Percentiles rank a stretch among this genome's conserved stretches.
Evolutionary conservation across 2,888 invertebrate genomes (phyloP).

Genomic region (Heliconius aoede): DNA sequence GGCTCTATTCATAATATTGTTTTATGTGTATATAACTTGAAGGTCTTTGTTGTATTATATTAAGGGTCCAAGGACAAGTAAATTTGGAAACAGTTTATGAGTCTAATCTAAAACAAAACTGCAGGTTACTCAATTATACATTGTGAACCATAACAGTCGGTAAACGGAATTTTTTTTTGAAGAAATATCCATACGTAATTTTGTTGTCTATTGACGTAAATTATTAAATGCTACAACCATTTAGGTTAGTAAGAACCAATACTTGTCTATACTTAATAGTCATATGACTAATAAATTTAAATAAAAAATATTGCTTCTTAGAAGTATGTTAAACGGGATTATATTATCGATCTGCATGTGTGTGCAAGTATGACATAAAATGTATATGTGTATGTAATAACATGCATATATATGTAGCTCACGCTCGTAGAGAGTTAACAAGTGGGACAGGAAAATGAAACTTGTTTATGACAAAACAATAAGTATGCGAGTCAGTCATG

Average conservation of each 20-base stretch:
- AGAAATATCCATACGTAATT: background rate
- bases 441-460: constrained; percentile 37
- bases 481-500: no score
- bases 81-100: constrained; percentile 40
- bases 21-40: constrained; percentile 67
- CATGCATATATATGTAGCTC: background rate
- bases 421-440: constrained; percentile 15
- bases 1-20: constrained; percentile 64
- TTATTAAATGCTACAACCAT: background rate
- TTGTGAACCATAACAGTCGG: background rate
- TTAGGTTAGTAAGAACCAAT: background rate
- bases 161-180: background rate
- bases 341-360: background rate
- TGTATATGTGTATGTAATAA: background rate
- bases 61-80: constrained; percentile 53
- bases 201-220: background rate
- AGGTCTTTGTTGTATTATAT: constrained; percentile 58
- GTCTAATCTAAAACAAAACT: constrained; percentile 13
- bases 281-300: background rate
- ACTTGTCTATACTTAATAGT: background rate
- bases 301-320: background rate
- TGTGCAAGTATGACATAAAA: background rate
- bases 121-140: constrained; percentile 20
- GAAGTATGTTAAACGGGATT: background rate
- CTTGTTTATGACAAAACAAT: constrained; percentile 20